A percentile compares a stretch with the other conserved stretches of the same genome.
phyloP scores from a whole-genome alignment of 2,888 invertebrate species.

The Xanthorhoe spadicearia region DNA sequence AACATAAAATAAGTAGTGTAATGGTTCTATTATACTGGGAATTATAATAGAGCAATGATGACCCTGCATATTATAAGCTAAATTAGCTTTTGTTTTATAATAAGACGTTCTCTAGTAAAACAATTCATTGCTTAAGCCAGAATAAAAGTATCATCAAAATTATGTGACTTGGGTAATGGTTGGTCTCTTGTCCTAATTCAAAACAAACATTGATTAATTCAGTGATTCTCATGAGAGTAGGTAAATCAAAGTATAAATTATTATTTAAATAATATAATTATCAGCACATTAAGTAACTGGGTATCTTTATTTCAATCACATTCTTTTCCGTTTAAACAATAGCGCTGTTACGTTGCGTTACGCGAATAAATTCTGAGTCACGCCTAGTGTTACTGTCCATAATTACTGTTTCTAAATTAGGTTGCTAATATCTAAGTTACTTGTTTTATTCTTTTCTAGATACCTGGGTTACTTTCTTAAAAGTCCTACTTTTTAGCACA shows the following conservation, averaged over 20 bases:
- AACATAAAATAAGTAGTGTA: slow-evolving; percentile 39
- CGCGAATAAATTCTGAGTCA: neutral
- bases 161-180: too few species aligned
- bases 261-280: neutral
- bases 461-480: neutral
- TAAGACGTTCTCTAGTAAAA: neutral
- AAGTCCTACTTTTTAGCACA: neutral
- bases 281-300: neutral
- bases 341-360: neutral
- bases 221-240: neutral
- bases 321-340: neutral
- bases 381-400: neutral
- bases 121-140: too few species aligned
- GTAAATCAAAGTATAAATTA: neutral
- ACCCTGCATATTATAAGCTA: neutral
- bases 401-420: neutral
- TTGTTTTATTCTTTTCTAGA: neutral
- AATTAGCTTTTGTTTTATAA: neutral
- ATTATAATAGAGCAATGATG: slow-evolving; percentile 22
- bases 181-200: too few species aligned
- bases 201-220: too few species aligned
- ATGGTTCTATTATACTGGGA: slow-evolving; percentile 25
- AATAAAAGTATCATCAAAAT: too few species aligned
- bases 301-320: neutral
- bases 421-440: neutral